Base-by-base conservation (phyloP, 2,888 invertebrate species). In the Eupeodes latifasciatus region DNA sequence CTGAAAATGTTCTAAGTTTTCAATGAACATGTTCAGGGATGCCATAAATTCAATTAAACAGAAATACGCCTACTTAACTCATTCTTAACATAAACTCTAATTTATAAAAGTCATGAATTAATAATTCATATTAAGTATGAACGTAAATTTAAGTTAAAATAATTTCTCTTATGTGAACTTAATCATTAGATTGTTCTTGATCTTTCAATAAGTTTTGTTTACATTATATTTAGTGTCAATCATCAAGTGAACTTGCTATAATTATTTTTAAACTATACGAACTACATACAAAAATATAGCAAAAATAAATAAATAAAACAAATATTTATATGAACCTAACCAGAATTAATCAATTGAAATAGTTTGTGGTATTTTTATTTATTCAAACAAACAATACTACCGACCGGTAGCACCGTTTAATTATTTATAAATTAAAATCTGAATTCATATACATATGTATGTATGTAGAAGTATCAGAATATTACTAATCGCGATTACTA, bases 281-380 rank as follows among this genome's bases (percentile, higher is more conserved):
- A 12, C 11, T 47, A 47, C 11, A 47, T 11, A 19, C 16, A 5
- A 27, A 27, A 57, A 27, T 12, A 12, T 11, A n/a, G 7, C 5
- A 14, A 57, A 0, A 57, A 57, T 57, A 10, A 11, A 11, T 47
- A 47, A 11, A 11, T 47, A 47, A 4, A 57, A 7, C 4, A 5
- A 34, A 34, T 27, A 14, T 6, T 19, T 27, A 57, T 6, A 57
- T 27, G 27, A 27, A 27, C 27, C 57, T 5, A 40, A 67, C 34
- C n/a, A n/a, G 7, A 67, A 51, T 10, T 67, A n/a, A 67, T 67
- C 34, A 51, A 67, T 67, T 66, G 47, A 14, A 47, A 47, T 47
- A 12, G 57, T 57, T 55, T 55, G 16, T 55, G 55, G 7, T 47
- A 11, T 51, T n/a, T 40, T 40, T 40, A 10, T 36, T n/a, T n/a